Base-by-base conservation (phyloP, 1,140 invertebrate species). In the Drosophila bipectinata region DNA sequence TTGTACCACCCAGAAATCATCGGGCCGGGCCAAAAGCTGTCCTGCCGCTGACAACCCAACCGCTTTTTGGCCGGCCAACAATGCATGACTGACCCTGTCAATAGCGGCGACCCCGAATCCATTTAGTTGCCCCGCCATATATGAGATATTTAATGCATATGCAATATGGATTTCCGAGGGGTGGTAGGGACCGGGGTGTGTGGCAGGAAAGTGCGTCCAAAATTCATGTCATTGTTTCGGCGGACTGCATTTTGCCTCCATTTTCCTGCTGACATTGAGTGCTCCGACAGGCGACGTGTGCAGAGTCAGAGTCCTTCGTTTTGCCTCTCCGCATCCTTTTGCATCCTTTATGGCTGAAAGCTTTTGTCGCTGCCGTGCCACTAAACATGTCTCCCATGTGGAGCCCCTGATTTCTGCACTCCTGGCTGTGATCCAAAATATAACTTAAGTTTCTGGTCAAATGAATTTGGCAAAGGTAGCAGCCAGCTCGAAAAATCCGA, bases 361-460 rank as follows among this genome's bases (percentile, higher is more conserved):
- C 89, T 91, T 91, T 91, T 85, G 83, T 81, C 83, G 82, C 63
- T 81, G 81, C 81, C 81, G 81, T 85, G 82, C 60, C 81, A 87
- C 81, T 73, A 79, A 81, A 85, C 72, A 87, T 87, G 82, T 85
- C 82, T 81, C 78, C 44, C 44, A 47, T 47, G 44, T 47, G 44
- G 41, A 44, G 15, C 28, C 28, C 51, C 30, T 18, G 51, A 34
- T 26, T 34, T 34, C 6, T 53, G 41, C 54, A 48, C 67, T 52
- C 55, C 72, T 91, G 89, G 89, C 82, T 26, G 18, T 3, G 15
- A 15, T 90, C 89, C 89, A 91, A 91, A 91, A 90, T 91, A 85
- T 89, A 90, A 91, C 89, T 91, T 91, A 91, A 91, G 89, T 91
- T 91, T 91, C 89, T 90, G 89, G 89, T 91, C 89, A 91, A 91